Base-by-base conservation (phyloP, 2,888 invertebrate species). In the Phyllotreta cruciferae region DNA sequence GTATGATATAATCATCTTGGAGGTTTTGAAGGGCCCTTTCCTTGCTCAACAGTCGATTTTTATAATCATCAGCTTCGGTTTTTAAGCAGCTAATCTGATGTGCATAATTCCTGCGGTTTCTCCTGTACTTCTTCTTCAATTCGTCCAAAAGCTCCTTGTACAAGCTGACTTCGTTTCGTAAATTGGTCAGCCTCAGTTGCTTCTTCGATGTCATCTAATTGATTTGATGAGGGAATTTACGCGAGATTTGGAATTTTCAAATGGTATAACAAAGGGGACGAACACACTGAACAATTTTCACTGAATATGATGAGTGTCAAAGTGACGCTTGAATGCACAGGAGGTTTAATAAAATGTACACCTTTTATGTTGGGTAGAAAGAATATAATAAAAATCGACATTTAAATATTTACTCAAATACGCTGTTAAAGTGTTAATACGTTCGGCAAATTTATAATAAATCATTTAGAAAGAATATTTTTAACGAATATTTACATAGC, bases 111-210 rank as follows among this genome's bases (percentile, higher is more conserved):
- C 49, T 34, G 34, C 36, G 34, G 49, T 9, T 35, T 35, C 35
- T 11, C 6, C 6, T 4, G 36, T 49, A 9, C 11, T 49, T 35
- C 35, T 11, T 49, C 36, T n/a, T 49, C n/a, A 5, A 4, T 35
- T 49, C 49, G 34, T 34, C 49, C n/a, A 49, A 11, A 7, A 49
- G 49, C 36, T 49, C 49, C 6, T 49, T 34, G 35, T 49, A 49
- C 36, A 49, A 35, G 36, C 49, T 49, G n/a, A 49, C 49, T 5
- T 49, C 49, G 36, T 49, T 49, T 34, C 49, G 34, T 11, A 49
- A 14, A 35, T 49, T 34, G 6, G 34, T 8, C 6, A 49, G 7
- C 14, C 36, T 49, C 35, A 6, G 7, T 13, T 49, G 7, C 9
- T 49, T 49, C 10, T 8, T n/a, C 36, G 49, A 24, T 24, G 24